A percentile compares a stretch with the other conserved stretches of the same genome.
phyloP scores from a whole-genome alignment of 2,113 vertebrate species.

The Tor tambroides region DNA sequence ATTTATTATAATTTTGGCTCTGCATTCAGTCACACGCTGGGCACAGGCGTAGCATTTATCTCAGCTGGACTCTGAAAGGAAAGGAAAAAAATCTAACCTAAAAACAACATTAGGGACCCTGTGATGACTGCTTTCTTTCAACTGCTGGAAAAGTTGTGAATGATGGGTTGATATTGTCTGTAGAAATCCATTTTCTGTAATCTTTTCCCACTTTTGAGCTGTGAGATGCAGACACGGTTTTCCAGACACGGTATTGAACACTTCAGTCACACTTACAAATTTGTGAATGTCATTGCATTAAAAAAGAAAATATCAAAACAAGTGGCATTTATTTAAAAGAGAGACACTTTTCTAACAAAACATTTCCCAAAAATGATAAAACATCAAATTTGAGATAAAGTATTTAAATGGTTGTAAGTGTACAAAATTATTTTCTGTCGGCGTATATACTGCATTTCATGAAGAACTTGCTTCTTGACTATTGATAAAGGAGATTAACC shows the following conservation, averaged over 20 bases:
- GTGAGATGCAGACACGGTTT: neutral
- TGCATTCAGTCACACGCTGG: neutral
- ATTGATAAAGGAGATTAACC: neutral
- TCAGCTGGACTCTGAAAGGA: constrained; percentile 1
- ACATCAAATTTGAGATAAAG: neutral
- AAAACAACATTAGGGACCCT: neutral
- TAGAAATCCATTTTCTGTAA: constrained; percentile 6
- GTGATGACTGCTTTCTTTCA: neutral
- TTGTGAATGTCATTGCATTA: constrained; percentile 1
- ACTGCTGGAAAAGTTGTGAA: neutral
- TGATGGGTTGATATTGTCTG: neutral
- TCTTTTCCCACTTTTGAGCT: neutral
- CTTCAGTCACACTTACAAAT: neutral
- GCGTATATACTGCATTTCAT: neutral
- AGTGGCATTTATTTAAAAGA: neutral
- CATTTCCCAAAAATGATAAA: neutral
- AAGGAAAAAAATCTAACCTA: neutral
- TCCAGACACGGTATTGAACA: neutral
- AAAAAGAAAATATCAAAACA: neutral
- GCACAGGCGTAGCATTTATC: constrained; percentile 6
- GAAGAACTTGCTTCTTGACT: neutral
- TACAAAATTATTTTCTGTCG: neutral
- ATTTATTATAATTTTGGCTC: neutral
- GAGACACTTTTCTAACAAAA: neutral
- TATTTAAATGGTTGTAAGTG: neutral